Conservation (phyloP, 2,113 vertebrate genomes). For the Sturnus vulgaris region DNA sequence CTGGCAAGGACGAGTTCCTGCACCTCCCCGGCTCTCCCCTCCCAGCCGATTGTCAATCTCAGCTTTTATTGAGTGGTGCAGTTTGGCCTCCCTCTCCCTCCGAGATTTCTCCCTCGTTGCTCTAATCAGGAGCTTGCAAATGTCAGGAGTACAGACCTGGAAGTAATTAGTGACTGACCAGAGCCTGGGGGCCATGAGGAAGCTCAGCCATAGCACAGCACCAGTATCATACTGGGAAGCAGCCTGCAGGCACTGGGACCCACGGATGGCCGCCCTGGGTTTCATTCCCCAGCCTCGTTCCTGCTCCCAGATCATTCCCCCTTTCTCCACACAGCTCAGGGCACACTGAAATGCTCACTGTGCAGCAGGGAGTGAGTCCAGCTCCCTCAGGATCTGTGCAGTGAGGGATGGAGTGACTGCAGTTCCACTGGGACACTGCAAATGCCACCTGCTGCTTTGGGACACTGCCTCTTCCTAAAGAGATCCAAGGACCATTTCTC, state of each 20-base stretch:
- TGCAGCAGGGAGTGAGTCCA: neutral
- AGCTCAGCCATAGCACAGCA: neutral
- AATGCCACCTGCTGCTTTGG: neutral
- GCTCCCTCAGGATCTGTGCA: neutral
- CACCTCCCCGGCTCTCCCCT: neutral
- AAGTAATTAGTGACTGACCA: constrained; percentile 50
- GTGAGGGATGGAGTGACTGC: neutral
- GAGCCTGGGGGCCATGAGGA: rapidly evolving
- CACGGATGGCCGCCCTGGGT: rapidly evolving
- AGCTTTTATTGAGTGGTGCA: constrained; percentile 19
- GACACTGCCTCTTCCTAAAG: neutral
- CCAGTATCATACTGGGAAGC: neutral
- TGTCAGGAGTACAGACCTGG: constrained; percentile 51
- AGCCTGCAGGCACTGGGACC: neutral
- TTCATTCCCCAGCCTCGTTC: neutral
- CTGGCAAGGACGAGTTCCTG: constrained; percentile 31
- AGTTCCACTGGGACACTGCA: rapidly evolving
- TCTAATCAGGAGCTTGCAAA: constrained; percentile 66
- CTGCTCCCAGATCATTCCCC: neutral
- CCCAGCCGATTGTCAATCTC: constrained; percentile 43
- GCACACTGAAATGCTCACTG: neutral
- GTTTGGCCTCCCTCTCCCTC: constrained; percentile 40
- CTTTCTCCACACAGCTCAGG: neutral
- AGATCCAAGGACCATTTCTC: neutral
- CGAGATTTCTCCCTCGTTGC: constrained; percentile 47